Percentiles rank a stretch among this genome's conserved stretches.
These are phyloP conservation scores for Sebastes elongatus DNA, from an alignment of 2,797 vertebrate genomes.

Conservation along the genomic window DNA sequence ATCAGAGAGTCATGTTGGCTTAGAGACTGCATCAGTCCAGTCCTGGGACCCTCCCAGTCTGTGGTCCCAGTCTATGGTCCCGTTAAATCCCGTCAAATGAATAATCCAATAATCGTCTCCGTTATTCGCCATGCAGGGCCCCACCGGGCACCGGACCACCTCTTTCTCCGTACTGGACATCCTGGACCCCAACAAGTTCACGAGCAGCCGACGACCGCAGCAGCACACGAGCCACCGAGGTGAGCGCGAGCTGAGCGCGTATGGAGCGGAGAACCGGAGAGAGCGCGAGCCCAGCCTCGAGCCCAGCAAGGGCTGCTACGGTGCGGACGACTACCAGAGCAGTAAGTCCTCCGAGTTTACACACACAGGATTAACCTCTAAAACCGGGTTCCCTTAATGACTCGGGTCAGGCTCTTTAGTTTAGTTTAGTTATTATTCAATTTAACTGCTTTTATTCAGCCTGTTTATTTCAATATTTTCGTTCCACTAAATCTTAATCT, in stretches of 20 bases:
- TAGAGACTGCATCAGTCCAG: too few relatives aligned
- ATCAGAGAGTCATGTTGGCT: too few relatives aligned
- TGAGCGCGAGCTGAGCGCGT: constrained; percentile 43
- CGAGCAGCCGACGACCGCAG: constrained; percentile 80
- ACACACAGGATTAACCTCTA: constrained; percentile 70
- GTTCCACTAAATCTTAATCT: background rate
- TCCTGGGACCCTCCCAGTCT: too few relatives aligned
- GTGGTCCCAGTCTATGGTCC: too few relatives aligned
- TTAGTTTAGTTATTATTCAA: too few relatives aligned
- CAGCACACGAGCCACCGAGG: constrained; percentile 35
- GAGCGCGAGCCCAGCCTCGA: constrained; percentile 61
- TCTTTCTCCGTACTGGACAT: constrained; percentile 98
- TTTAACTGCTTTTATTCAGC: background rate
- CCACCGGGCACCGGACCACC: constrained; percentile 89
- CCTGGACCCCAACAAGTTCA: constrained; percentile 99
- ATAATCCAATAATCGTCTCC: background rate
- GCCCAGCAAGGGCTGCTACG: constrained; percentile 50
- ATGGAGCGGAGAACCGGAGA: constrained; percentile 41
- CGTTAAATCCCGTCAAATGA: background rate
- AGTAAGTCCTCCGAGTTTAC: constrained; percentile 70
- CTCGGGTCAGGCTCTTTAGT: too few relatives aligned
- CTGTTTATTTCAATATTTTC: background rate
- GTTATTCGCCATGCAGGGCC: constrained; percentile 62
- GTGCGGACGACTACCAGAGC: constrained; percentile 81
- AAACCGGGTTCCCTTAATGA: background rate